Base-by-base conservation (phyloP, 2,113 vertebrate genomes). In the Seriola quinqueradiata region DNA sequence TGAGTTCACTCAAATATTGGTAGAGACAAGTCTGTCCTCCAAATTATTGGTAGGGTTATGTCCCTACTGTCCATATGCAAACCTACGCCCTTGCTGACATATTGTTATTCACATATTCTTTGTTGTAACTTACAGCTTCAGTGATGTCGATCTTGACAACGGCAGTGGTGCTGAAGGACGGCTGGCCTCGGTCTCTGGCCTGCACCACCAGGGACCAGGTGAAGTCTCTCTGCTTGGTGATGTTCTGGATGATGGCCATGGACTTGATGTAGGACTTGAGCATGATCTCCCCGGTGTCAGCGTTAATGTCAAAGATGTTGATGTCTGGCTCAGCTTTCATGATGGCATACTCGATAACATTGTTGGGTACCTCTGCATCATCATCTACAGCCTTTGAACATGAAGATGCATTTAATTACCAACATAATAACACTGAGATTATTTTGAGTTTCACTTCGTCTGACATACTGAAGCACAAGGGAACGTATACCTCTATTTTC, bases 321-420 rank as follows among this genome's bases (percentile, higher is more conserved):
- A 95, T 97, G 88, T 95, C 95, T 0, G 98, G 98, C 67, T 99
- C 97, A 14, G 96, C 96, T 64, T 96, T 97, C 96, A 97, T 99
- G 90, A 99, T 99, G 90, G 98, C 96, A 67, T 99, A 99, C 88
- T 99, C 97, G 1, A 99, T 97, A 1, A 99, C 93, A 38, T 99
- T 99, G 92, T 99, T 99, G 52, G 98, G 98, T 19, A 98, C 95
- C 70, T 99, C 98, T 46, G 98, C 97, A 32, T 99, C 98, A 64
- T 97, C 96, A 55, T 99, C 98, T 61, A 95, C 93, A 79, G 98
- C 98, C 98, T 99, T 88, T 21, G 34, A 9, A 6, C 48, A 64
- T 14, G 28, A 1, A 34, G n/a, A 50, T 9, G 28, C 0, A 16
- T 77, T 57, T 48, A 0, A 34, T 50, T 12, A 54, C 23, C 60